These are phyloP conservation scores for Phymorhynchus buccinoides DNA, from an alignment of 1,140 invertebrate genomes.

Conservation along the genomic window DNA sequence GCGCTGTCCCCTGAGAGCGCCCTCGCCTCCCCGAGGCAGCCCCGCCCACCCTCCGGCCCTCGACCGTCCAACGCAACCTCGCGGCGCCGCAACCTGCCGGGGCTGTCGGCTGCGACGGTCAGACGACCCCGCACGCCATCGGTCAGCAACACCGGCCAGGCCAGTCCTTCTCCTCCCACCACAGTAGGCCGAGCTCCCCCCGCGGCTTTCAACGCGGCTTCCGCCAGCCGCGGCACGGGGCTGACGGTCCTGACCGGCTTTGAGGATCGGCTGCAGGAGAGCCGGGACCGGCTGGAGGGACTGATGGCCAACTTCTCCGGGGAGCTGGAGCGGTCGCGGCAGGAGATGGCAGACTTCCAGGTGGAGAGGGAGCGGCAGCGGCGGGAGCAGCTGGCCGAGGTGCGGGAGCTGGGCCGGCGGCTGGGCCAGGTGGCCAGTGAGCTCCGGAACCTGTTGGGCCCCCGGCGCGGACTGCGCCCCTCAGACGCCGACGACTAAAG, in stretches of 20 bases:
- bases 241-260: slow-evolving; percentile 44
- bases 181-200: slow-evolving; percentile 15
- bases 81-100: slow-evolving; percentile 47
- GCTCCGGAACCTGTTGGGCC: slow-evolving; percentile 58
- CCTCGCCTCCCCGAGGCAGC: slow-evolving; percentile 35
- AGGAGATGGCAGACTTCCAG: slow-evolving; percentile 60
- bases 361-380: slow-evolving; percentile 60
- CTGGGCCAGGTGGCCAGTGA: slow-evolving; percentile 65
- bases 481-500: slow-evolving; percentile 24
- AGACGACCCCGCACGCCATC: not conserved
- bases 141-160: not conserved
- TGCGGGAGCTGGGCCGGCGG: slow-evolving; percentile 62
- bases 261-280: slow-evolving; percentile 61
- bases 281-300: slow-evolving; percentile 57
- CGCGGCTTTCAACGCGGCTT: slow-evolving; percentile 21
- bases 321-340: slow-evolving; percentile 60
- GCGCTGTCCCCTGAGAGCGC: not conserved
- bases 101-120: not conserved
- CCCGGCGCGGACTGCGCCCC: slow-evolving; percentile 50
- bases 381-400: slow-evolving; percentile 64
- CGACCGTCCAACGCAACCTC: slow-evolving; percentile 36
- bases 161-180: not conserved
- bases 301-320: slow-evolving; percentile 61
- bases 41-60: slow-evolving; percentile 51
- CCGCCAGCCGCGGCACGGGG: not conserved